phyloP scores from a whole-genome alignment of 2,888 invertebrate species.

The Diabrotica balteata region DNA sequence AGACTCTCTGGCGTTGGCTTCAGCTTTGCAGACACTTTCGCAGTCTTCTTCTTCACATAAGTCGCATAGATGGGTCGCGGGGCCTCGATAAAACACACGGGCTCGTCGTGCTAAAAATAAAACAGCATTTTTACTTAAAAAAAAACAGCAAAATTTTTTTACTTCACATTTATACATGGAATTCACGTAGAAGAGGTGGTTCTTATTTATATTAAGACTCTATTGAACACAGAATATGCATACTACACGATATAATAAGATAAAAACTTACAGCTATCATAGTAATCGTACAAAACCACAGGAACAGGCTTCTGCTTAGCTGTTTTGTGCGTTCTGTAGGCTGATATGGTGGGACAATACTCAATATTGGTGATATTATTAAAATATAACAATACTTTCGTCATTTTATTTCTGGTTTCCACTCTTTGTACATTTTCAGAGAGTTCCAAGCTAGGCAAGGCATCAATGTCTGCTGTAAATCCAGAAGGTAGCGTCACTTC shows the following conservation, averaged over 20 bases:
- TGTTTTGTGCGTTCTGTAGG: conserved; percentile 82
- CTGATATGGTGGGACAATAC: conserved; percentile 84
- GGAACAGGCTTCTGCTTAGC: conserved; percentile 86
- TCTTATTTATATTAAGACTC: too few species aligned
- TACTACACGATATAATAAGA: too few species aligned
- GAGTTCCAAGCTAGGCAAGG: conserved; percentile 68
- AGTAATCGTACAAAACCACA: conserved; percentile 88
- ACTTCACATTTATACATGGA: background rate
- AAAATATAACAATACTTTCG: conserved; percentile 74
- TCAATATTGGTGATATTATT: conserved; percentile 70
- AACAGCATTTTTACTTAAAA: background rate
- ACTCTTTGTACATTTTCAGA: conserved; percentile 70
- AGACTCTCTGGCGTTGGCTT: conserved; percentile 56
- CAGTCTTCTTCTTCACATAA: conserved; percentile 79
- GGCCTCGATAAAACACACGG: conserved; percentile 80
- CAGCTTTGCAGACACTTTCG: conserved; percentile 60
- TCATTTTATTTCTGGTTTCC: conserved; percentile 73
- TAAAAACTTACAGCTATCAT: conserved; percentile 80
- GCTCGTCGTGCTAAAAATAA: conserved; percentile 76
- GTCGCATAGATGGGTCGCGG: conserved; percentile 77
- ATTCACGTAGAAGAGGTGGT: too few species aligned
- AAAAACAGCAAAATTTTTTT: background rate
- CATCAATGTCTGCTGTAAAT: conserved; percentile 82
- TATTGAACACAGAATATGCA: too few species aligned
- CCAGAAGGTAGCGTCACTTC: conserved; percentile 90